These are phyloP conservation scores for Hydroisotoma schaefferi DNA, from an alignment of 2,888 invertebrate genomes.

Conservation along the genomic window DNA sequence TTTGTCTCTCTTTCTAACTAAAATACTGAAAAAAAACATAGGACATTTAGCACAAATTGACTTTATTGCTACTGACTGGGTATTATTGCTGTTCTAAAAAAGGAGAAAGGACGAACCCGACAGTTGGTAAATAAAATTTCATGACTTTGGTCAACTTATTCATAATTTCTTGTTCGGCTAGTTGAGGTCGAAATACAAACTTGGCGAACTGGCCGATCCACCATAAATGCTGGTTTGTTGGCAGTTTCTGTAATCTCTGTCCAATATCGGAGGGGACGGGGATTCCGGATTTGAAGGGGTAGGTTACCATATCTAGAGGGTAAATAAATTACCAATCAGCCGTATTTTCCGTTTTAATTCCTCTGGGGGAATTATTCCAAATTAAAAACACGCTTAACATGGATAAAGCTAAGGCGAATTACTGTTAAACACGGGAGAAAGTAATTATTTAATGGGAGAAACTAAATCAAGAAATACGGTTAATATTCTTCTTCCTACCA, in stretches of 20 bases:
- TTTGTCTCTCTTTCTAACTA: conserved; percentile 35
- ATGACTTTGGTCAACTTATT: conserved; percentile 22
- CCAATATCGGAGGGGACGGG: conserved; percentile 29
- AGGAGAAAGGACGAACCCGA: conserved; percentile 23
- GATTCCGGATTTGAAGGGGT: conserved; percentile 28
- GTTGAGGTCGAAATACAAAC: conserved; percentile 22
- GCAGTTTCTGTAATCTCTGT: conserved; percentile 18
- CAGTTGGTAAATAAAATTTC: conserved; percentile 26
- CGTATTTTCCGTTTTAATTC: no score
- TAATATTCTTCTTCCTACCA: no score
- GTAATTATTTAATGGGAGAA: no score
- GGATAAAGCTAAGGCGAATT: no score
- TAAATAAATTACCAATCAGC: background rate
- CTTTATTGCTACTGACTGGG: no score
- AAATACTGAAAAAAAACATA: conserved; percentile 21
- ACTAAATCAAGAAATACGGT: no score
- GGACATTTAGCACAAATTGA: background rate
- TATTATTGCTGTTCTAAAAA: no score
- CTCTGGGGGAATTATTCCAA: no score
- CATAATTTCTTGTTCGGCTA: conserved; percentile 21
- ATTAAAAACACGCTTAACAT: no score
- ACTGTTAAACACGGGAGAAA: no score
- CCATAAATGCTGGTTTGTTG: conserved; percentile 30
- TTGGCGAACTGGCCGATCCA: conserved; percentile 39
- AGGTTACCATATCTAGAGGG: conserved; percentile 14